Conservation (phyloP, 2,797 vertebrate species). For the Bucorvus abyssinicus region DNA sequence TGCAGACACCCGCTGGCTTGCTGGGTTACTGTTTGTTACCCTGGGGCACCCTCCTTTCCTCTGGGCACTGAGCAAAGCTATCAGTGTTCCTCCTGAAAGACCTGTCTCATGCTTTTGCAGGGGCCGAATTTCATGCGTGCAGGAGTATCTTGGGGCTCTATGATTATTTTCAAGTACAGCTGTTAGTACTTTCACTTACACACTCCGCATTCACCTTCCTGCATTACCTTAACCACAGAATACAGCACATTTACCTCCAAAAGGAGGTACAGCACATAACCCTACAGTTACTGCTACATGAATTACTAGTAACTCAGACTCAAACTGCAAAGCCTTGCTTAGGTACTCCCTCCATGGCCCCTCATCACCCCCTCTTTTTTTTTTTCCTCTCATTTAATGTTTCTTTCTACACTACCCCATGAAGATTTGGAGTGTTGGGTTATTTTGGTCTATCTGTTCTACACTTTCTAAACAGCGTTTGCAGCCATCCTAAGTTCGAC, state of each 20-base stretch:
- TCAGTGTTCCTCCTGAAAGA: neutral
- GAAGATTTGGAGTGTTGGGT: neutral
- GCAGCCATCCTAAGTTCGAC: neutral
- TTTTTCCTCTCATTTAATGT: neutral
- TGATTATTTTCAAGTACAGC: neutral
- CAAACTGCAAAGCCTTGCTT: neutral
- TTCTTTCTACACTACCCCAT: neutral
- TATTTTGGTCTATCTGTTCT: neutral
- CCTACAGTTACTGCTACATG: neutral
- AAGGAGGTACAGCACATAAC: neutral
- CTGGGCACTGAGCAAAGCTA: neutral
- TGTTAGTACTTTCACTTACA: neutral
- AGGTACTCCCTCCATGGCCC: neutral
- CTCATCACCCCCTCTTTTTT: too few species aligned
- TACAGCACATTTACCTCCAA: neutral
- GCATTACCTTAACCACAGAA: neutral
- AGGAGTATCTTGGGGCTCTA: neutral
- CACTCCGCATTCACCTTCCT: neutral
- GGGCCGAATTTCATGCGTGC: accelerated
- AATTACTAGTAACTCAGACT: neutral
- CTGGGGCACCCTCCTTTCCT: neutral
- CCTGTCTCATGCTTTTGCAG: neutral
- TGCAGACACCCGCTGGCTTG: accelerated
- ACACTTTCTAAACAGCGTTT: neutral
- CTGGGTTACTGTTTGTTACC: neutral